phyloP scores from a whole-genome alignment of 2,888 invertebrate species.

The Stenchaetothrips biformis region DNA sequence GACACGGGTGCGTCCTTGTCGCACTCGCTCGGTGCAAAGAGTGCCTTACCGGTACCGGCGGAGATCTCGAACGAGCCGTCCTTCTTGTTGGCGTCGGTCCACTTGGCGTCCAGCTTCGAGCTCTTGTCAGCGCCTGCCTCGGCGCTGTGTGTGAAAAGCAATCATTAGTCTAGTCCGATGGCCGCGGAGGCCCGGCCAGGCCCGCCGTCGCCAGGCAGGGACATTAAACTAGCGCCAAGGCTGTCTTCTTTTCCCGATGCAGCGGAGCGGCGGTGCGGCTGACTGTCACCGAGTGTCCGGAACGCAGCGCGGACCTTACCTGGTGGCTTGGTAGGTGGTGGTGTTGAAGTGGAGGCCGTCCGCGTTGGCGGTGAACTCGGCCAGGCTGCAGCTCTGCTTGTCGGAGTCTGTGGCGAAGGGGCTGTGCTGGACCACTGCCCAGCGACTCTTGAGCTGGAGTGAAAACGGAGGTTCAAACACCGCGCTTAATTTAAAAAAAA shows the following conservation, averaged over 20 bases:
- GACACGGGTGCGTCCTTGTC: too few relatives aligned
- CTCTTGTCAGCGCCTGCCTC: background rate
- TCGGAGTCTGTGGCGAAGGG: background rate
- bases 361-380: background rate
- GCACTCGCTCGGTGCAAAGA: background rate
- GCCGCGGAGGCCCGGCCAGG: too few relatives aligned
- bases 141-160: background rate
- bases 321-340: background rate
- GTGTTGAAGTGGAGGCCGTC: background rate
- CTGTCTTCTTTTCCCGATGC: background rate
- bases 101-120: background rate
- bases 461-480: background rate
- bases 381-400: background rate
- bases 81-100: background rate
- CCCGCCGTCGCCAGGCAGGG: too few relatives aligned
- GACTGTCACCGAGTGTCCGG: too few relatives aligned
- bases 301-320: background rate
- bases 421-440: conserved; percentile 6
- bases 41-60: background rate
- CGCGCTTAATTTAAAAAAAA: background rate
- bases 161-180: background rate
- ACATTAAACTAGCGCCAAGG: background rate
- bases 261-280: too few relatives aligned
- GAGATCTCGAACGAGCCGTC: background rate
- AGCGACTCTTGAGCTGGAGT: background rate